phyloP scores from a whole-genome alignment of 2,888 invertebrate genomes.

The Polydrusus cervinus region DNA sequence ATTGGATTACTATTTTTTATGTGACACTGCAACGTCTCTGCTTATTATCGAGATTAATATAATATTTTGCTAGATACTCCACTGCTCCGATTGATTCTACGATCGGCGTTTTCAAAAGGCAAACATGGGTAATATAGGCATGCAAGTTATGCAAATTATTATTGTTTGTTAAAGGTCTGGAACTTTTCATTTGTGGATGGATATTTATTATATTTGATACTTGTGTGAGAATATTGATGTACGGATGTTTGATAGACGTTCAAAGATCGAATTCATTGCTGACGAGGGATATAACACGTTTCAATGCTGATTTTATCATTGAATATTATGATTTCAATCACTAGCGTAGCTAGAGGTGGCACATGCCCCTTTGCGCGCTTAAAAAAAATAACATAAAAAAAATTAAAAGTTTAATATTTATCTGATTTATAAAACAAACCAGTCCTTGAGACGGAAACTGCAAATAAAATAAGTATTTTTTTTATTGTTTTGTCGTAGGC shows the following conservation, averaged over 20 bases:
- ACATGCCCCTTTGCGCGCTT: too few relatives aligned
- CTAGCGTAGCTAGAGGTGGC: too few relatives aligned
- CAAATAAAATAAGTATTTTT: background rate
- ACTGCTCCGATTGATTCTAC: conserved; percentile 15
- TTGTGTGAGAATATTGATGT: conserved; percentile 22
- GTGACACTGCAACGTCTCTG: conserved; percentile 5
- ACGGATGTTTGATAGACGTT: background rate
- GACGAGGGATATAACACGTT: conserved; percentile 5
- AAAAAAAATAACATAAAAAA: too few relatives aligned
- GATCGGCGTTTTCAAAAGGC: conserved; percentile 31
- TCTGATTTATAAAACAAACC: background rate
- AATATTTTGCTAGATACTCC: conserved; percentile 17
- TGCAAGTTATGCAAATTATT: conserved; percentile 33
- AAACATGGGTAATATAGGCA: conserved; percentile 3
- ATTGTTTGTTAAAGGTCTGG: conserved; percentile 37
- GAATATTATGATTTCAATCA: background rate
- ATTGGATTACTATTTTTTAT: too few relatives aligned
- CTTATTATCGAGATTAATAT: conserved; percentile 2
- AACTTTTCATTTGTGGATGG: conserved; percentile 27
- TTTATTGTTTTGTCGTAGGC: background rate
- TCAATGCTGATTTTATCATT: background rate
- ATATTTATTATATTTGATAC: conserved; percentile 27
- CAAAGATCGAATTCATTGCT: background rate
- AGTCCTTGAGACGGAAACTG: background rate
- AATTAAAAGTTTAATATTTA: background rate